Conservation (phyloP, 1,140 invertebrate genomes). For the Mylabris phalerata region DNA sequence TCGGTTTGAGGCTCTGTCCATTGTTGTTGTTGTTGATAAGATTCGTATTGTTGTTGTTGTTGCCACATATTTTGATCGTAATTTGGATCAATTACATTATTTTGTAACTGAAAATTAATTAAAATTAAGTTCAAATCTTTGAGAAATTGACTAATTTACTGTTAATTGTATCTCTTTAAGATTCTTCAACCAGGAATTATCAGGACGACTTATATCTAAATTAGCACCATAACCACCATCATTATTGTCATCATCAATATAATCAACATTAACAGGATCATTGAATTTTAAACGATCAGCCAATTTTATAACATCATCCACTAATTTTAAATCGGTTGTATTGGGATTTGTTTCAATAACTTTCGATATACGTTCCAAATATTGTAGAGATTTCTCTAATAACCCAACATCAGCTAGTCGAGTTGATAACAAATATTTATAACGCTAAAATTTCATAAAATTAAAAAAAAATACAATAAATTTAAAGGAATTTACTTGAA, state of each 20-base stretch:
- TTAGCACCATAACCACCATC: conserved; percentile 33
- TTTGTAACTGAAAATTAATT: too few relatives aligned
- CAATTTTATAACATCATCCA: conserved; percentile 57
- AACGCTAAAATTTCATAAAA: conserved; percentile 46
- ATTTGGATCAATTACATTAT: too few relatives aligned
- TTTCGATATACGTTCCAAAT: conserved; percentile 71
- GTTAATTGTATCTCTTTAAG: conserved; percentile 38
- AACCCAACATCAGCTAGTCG: conserved; percentile 73
- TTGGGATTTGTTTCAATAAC: conserved; percentile 55
- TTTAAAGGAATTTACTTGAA: conserved; percentile 49
- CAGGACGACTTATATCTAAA: conserved; percentile 33
- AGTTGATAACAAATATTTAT: conserved; percentile 66
- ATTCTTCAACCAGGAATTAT: conserved; percentile 50
- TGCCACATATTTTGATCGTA: conserved; percentile 1
- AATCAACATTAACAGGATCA: conserved; percentile 57
- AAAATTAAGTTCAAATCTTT: too few relatives aligned
- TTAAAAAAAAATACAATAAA: conserved; percentile 23
- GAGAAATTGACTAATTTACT: too few relatives aligned
- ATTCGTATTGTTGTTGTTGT: conserved; percentile 30
- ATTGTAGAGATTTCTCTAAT: conserved; percentile 68
- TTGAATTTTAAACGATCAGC: conserved; percentile 71
- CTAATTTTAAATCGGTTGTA: conserved; percentile 52
- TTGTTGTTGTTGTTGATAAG: conserved; percentile 35
- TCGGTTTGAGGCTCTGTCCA: conserved; percentile 14
- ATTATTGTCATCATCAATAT: conserved; percentile 37